Base-by-base conservation (phyloP, 2,888 invertebrate species). In the Atethmia centrago region DNA sequence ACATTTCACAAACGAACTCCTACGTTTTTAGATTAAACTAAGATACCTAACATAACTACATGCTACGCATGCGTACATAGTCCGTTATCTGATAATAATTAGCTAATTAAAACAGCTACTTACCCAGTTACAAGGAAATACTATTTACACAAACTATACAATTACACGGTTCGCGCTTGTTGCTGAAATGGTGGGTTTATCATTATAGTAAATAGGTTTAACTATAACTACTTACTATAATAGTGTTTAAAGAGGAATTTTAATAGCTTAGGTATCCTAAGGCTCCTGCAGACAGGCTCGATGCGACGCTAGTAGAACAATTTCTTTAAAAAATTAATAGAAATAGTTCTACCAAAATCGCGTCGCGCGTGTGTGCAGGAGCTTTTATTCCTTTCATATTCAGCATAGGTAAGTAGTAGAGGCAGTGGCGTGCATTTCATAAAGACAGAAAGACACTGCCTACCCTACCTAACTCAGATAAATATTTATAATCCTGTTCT, bases 21-120 rank as follows among this genome's bases (percentile, higher is more conserved):
- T 36, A n/a, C 4, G 21, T 58, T 64, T 58, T 45, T 12, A 72
- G 72, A 81, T 80, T 36, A 8, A 58, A 58, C 42, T 45, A 49
- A 67, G 72, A 81, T 77, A 77, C 42, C 42, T 51, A 58, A 55
- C 63, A 55, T 59, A 77, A 66, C 55, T 31, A 75, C 55, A 75
- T 19, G 59, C 36, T 36, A 56, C 55, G 71, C 55, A 63, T 63
- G 42, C 66, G n/a, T 49, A 77, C 66, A 72, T 14, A 19, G 21
- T 16, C 65, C 45, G 68, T 56, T 82, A 74, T 82, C 82, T 61
- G 71, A 79, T 79, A 79, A 82, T 71, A 78, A 75, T 82, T 79
- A 75, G 47, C 58, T 70, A 71, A 82, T 82, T 82, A 74, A 74
- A 79, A 72, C 71, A 55, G 53, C 58, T 78, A 72, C 53, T 82